Conservation (phyloP, 1,140 invertebrate genomes). For the Polypedilum pembai region DNA sequence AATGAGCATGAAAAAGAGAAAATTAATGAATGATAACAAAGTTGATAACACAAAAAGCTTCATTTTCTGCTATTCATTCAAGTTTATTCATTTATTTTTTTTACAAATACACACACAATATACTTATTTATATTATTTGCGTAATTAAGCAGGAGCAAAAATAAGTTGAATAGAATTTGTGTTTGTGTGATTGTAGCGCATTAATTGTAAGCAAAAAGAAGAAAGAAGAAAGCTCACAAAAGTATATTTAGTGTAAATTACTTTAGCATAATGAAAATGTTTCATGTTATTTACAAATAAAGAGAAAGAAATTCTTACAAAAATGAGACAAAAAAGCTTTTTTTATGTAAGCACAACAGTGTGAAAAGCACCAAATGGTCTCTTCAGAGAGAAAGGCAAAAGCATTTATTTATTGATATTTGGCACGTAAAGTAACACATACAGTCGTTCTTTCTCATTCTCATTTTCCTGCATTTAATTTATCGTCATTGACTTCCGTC, state of each 20-base stretch:
- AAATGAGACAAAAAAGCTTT: background rate
- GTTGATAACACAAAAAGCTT: background rate
- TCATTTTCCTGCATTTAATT: background rate
- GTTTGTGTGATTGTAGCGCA: too few relatives aligned
- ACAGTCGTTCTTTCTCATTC: too few relatives aligned
- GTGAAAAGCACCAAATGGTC: background rate
- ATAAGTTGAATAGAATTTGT: too few relatives aligned
- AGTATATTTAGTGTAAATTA: background rate
- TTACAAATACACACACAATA: background rate
- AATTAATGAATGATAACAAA: background rate
- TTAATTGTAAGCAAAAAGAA: too few relatives aligned
- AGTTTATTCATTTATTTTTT: background rate
- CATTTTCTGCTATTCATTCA: background rate
- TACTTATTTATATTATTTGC: background rate
- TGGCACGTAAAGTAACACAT: background rate
- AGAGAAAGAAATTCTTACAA: background rate
- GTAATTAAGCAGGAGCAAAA: background rate
- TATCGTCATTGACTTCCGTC: background rate
- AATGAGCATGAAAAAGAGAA: too few relatives aligned
- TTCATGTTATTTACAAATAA: constrained; percentile 5
- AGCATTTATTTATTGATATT: constrained; percentile 26
- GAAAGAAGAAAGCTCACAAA: too few relatives aligned
- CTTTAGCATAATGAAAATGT: background rate
- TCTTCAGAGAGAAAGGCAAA: background rate
- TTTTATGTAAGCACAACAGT: background rate